Evolutionary conservation across 2,797 vertebrate genomes (phyloP), one percentile per base, ranked within the genome.

Genomic region (Anableps anableps): DNA sequence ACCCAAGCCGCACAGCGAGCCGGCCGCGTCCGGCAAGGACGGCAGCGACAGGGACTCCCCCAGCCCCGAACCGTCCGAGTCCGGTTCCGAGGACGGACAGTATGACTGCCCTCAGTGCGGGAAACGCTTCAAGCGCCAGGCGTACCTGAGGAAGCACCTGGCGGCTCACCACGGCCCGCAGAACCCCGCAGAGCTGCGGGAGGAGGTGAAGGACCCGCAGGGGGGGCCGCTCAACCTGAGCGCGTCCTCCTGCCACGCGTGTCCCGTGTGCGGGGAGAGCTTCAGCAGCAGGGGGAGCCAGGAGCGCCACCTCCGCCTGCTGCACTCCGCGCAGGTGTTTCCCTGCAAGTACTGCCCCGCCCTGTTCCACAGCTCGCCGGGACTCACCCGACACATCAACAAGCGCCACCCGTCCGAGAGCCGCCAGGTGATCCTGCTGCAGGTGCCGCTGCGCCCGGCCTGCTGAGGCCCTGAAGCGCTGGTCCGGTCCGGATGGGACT

Each of bases 331-430:
- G 84, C 98, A 99, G 96, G 96, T 98, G 83, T 99, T 97, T 94
- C 97, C 98, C 85, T 99, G 98, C 97, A 99, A 99, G 89, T 97
- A 99, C 95, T 99, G 98, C 96, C 97, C 98, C 77, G 98, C 98
- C 94, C 97, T 97, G 74, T 97, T 99, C 94, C 99, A 98, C 96
- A 99, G 98, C 95, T 99, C 98, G 4, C 98, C 98, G 29, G 98
- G 98, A 85, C 98, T 99, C 91, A 99, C 98, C 85, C 95, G 98
- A 93, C 98, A 99, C 96, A 99, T 99, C 95, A 99, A 99, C 97
- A 99, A 99, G 96, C 98, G 98, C 96, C 98, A 99, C 95, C 98
- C 98, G 3, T 98, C 98, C 50, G 98, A 99, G 95, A 99, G 98
- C 95, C 91, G 98, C 93, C 98, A 99, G 95, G 98, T 99, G 90